Conservation (phyloP, 2,888 invertebrate species). For the Cantharis rufa region DNA sequence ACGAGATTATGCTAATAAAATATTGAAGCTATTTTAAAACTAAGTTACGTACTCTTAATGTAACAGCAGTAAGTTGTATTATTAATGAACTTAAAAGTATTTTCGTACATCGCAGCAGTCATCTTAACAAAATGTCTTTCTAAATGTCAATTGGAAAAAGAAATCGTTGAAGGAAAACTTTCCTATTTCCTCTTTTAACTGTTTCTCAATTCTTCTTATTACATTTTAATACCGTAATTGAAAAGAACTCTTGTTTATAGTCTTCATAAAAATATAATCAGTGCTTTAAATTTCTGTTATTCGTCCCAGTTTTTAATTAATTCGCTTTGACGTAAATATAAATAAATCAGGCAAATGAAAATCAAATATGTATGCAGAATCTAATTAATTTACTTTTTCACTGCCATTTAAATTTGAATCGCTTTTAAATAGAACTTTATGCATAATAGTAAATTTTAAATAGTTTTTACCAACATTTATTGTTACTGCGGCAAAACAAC, state of each 20-base stretch:
- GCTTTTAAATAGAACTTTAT: neutral
- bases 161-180: neutral
- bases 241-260: neutral
- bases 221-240: neutral
- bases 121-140: neutral
- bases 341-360: neutral
- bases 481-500: too few species aligned
- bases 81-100: conserved; percentile 13
- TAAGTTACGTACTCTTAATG: conserved; percentile 13
- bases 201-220: neutral
- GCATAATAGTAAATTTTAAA: neutral
- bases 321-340: neutral
- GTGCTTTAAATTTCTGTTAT: neutral
- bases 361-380: neutral
- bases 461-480: neutral
- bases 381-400: neutral
- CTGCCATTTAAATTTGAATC: too few species aligned
- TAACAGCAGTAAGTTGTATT: conserved; percentile 11
- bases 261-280: neutral
- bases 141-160: conserved; percentile 8
- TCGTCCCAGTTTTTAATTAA: neutral
- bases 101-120: neutral
- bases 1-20: conserved; percentile 25
- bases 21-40: conserved; percentile 21
- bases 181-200: neutral